Base-by-base conservation (phyloP, 2,113 vertebrate species). In the Sceloporus undulatus region DNA sequence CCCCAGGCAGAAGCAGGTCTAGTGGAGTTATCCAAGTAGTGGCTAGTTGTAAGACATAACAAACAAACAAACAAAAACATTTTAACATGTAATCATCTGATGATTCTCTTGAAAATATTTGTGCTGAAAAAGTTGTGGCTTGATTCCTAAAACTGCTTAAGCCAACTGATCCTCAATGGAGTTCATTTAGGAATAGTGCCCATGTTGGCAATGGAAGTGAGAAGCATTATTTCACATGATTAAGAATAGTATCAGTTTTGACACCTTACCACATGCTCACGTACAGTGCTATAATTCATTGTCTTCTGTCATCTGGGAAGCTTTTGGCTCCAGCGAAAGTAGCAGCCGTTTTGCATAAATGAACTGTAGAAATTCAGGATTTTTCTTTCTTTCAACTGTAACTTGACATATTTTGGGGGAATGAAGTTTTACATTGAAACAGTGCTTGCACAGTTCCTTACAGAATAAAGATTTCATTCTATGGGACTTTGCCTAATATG, bases 181-280 rank as follows among this genome's bases (percentile, higher is more conserved):
- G 88, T 78, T 74, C 83, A 77, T 79, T 91, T 95, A 89, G 91
- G 90, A 94, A 54, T 82, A 84, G 88, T n/a, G 79, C 42, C 75
- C 88, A 65, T 77, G 48, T 68, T 93, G 90, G 16, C 89, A 94
- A 34, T 34, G 79, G 85, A 85, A 66, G 13, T 48, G 65, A 29
- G 91, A 86, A 25, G 42, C 90, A 83, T 85, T 92, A 71, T 86
- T 89, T 94, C 76, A 89, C 54, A 68, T 92, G 79, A 93, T 92
- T 93, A 94, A 85, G 88, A 93, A 76, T 56, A 11, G 29, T 78
- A 79, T 77, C 74, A n/a, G 48, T 70, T 86, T 71, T 91, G 89
- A 92, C 88, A 89, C 90, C 90, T 91, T 74, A 91, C 10, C 85
- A 91, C 85, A 88, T 86, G 79, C 66, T 94, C 87, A 85, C 2